phyloP scores from a whole-genome alignment of 1,140 invertebrate genomes.

The Drosophila grimshawi region DNA sequence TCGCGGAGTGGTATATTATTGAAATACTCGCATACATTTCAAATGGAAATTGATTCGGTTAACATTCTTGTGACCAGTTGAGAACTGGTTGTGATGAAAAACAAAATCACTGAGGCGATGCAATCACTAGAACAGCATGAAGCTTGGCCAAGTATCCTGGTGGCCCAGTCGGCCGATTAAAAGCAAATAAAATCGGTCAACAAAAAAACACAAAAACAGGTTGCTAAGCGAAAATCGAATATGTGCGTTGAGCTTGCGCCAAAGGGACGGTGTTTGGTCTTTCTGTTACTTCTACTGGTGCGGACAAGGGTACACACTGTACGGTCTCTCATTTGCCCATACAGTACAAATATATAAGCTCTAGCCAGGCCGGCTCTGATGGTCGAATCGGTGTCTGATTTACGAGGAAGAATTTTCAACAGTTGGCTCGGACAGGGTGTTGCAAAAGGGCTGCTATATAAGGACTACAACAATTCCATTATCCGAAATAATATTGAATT shows the following conservation, averaged over 20 bases:
- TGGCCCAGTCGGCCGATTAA: constrained; percentile 63
- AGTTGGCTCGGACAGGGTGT: background rate
- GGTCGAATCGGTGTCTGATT: constrained; percentile 18
- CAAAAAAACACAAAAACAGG: constrained; percentile 25
- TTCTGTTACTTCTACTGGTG: background rate
- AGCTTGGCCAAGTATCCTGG: constrained; percentile 38
- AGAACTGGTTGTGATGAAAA: constrained; percentile 50
- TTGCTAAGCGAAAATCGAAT: background rate
- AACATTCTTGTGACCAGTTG: constrained; percentile 23
- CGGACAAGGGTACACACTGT: background rate
- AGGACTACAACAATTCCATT: too few species aligned
- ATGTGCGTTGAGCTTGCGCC: background rate
- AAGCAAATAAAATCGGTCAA: constrained; percentile 72
- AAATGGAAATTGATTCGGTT: constrained; percentile 62
- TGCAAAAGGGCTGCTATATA: background rate
- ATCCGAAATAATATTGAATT: too few species aligned
- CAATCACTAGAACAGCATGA: constrained; percentile 3
- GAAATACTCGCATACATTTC: constrained; percentile 45
- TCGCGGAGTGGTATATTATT: constrained; percentile 43
- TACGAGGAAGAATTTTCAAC: constrained; percentile 12
- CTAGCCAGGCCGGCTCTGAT: background rate
- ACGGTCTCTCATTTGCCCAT: constrained; percentile 1
- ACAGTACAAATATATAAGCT: background rate
- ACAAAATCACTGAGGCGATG: constrained; percentile 57
- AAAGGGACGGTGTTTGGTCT: background rate